Base-by-base conservation (phyloP, 2,888 invertebrate genomes). In the Brenthis hecate region DNA sequence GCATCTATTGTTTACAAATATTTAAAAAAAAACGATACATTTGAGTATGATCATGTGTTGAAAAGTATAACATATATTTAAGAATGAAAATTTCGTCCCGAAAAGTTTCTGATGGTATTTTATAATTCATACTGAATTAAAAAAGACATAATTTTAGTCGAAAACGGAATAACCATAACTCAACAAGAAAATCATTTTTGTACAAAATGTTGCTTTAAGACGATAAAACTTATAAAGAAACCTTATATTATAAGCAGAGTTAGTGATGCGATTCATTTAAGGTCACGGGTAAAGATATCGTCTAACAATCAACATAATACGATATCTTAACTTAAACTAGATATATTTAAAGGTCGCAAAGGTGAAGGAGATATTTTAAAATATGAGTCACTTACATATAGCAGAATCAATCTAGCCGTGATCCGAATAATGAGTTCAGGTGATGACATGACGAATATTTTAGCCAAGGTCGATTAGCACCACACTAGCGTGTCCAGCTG, bases 401-500 rank as follows among this genome's bases (percentile, higher is more conserved):
- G 74, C 55, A 82, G 72, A 61, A 85, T 70, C 32, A 81, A 70
- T 76, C 80, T 81, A 73, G 77, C 80, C 53, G 78, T 76, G 56
- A 82, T 68, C 61, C 78, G 75, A 70, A 84, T 72, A 67, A 84
- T 75, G 65, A 83, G 75, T 73, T 84, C 85, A 66, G 79, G 73
- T 71, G 82, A 78, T 71, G 81, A 82, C 83, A 85, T 85, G 71
- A 77, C 76, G 70, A 74, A 68, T 66, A 63, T 68, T 65, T 68
- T 70, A 73, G 72, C 69, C 75, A 85, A 75, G 81, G 81, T 82
- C 83, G 83, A 78, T 74, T 66, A 70, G 72, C 77, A 78, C 78
- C 72, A 78, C 82, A 88, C 88, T 85, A 85, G 86, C 81, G 85
- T 64, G 64, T 63, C 63, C 69, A 72, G 58, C 70, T 65, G 56